These are phyloP conservation scores for Dryadula phaetusa DNA, from an alignment of 2,888 invertebrate species.

Conservation along the genomic window DNA sequence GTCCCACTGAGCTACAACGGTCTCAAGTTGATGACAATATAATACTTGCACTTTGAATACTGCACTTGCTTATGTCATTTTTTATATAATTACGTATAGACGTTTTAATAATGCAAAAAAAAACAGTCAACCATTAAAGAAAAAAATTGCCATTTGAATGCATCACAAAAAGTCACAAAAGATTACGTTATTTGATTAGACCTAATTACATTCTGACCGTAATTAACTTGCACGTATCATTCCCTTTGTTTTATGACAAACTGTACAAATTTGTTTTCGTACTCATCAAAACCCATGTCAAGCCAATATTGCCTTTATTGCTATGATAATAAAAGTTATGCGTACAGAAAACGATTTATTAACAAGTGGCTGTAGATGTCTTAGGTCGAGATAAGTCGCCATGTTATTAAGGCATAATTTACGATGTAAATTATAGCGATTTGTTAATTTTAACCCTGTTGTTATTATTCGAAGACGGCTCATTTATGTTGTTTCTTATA, in stretches of 20 bases:
- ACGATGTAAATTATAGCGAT: slow-evolving; percentile 77
- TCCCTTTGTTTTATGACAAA: slow-evolving; percentile 80
- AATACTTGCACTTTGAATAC: too few relatives aligned
- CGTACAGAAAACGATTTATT: slow-evolving; percentile 31
- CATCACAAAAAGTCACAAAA: slow-evolving; percentile 66
- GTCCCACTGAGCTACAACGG: too few relatives aligned
- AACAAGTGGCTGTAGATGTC: slow-evolving; percentile 61
- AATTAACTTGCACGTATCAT: slow-evolving; percentile 80
- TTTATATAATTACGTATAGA: background rate
- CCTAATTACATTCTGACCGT: slow-evolving; percentile 80
- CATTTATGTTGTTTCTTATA: slow-evolving; percentile 52
- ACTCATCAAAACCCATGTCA: slow-evolving; percentile 34
- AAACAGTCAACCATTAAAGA: background rate
- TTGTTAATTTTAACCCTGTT: slow-evolving; percentile 77
- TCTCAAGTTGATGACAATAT: too few relatives aligned
- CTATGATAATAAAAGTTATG: slow-evolving; percentile 39
- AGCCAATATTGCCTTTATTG: slow-evolving; percentile 54
- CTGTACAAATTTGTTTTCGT: slow-evolving; percentile 52
- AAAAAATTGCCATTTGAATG: slow-evolving; percentile 20
- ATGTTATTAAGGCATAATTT: slow-evolving; percentile 80
- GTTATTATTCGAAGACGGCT: slow-evolving; percentile 62
- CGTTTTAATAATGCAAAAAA: too few relatives aligned
- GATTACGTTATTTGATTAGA: slow-evolving; percentile 81
- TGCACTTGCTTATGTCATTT: background rate
- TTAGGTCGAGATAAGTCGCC: slow-evolving; percentile 73